A percentile compares a stretch with the other conserved stretches of the same genome.
Conservation (phyloP, 2,888 invertebrate species). For the Epiblema foenella region DNA sequence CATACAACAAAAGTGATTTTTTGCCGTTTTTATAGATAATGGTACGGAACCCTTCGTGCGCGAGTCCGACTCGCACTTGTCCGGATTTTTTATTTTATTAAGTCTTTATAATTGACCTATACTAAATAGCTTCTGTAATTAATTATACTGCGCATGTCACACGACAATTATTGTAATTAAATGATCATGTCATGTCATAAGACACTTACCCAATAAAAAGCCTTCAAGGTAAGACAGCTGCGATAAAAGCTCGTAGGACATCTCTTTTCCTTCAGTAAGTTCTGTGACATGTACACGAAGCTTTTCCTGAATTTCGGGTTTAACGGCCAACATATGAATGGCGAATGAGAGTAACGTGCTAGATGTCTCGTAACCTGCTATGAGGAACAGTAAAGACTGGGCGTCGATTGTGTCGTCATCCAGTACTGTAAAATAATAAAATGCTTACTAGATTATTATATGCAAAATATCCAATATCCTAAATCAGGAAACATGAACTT, state of each 20-base stretch:
- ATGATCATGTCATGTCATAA: too few relatives aligned
- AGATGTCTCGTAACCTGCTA: conserved; percentile 86
- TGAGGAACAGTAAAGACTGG: conserved; percentile 84
- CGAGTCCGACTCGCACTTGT: too few relatives aligned
- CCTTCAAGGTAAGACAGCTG: conserved; percentile 72
- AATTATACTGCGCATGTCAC: too few relatives aligned
- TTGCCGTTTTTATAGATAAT: too few relatives aligned
- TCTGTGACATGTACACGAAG: conserved; percentile 72
- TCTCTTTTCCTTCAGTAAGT: conserved; percentile 68
- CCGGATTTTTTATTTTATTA: too few relatives aligned
- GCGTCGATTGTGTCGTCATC: conserved; percentile 83
- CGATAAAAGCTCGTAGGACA: conserved; percentile 69
- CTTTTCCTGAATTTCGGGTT: conserved; percentile 76
- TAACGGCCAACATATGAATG: conserved; percentile 79
- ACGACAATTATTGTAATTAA: too few relatives aligned
- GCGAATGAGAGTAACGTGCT: conserved; percentile 84
- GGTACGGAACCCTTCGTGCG: too few relatives aligned
- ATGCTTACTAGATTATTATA: neutral
- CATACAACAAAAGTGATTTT: too few relatives aligned
- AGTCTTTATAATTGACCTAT: too few relatives aligned
- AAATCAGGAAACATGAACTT: too few relatives aligned
- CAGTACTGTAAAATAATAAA: conserved; percentile 64
- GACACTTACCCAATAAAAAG: conserved; percentile 66
- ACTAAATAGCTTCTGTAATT: too few relatives aligned
- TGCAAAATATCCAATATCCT: too few relatives aligned